Percentiles rank a stretch among this genome's conserved stretches.
Evolutionary conservation across 1,140 invertebrate genomes (phyloP).

Genomic region (Bombus consobrinus): DNA sequence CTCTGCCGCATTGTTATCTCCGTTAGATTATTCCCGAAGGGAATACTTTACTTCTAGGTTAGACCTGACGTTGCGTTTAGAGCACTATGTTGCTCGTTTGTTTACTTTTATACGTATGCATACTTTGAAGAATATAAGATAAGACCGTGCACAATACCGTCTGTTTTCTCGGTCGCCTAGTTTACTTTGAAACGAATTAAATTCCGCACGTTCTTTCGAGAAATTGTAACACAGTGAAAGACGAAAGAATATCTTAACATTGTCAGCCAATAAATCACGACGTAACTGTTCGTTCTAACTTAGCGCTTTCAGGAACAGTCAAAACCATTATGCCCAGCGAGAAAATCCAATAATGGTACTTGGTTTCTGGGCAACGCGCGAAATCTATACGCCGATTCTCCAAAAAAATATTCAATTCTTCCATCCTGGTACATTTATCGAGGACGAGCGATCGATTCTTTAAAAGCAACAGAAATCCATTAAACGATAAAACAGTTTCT

Average conservation of each 20-base stretch:
- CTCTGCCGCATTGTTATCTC: not conserved
- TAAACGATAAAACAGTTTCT: constrained; percentile 41
- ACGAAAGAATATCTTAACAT: not conserved
- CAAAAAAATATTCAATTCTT: not conserved
- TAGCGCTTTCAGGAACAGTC: too few relatives aligned
- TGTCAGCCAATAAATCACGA: not conserved
- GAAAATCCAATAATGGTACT: not conserved
- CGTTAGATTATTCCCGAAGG: constrained; percentile 23
- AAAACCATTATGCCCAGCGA: not conserved
- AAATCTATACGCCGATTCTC: not conserved
- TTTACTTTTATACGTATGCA: constrained; percentile 2
- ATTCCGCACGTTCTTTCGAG: not conserved
- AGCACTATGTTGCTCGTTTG: constrained; percentile 1
- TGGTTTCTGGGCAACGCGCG: not conserved
- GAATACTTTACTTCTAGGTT: constrained; percentile 24
- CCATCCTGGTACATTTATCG: constrained; percentile 30
- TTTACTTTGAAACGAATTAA: not conserved
- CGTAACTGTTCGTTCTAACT: not conserved
- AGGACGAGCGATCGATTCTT: constrained; percentile 7
- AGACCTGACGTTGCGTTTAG: not conserved
- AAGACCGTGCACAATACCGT: not conserved
- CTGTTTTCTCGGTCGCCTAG: not conserved
- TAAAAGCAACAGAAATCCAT: constrained; percentile 43
- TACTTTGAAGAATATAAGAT: not conserved
- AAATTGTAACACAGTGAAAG: not conserved